These are phyloP conservation scores for Jordanella pulchra DNA, from an alignment of 2,797 vertebrate species.

Conservation along the genomic window DNA sequence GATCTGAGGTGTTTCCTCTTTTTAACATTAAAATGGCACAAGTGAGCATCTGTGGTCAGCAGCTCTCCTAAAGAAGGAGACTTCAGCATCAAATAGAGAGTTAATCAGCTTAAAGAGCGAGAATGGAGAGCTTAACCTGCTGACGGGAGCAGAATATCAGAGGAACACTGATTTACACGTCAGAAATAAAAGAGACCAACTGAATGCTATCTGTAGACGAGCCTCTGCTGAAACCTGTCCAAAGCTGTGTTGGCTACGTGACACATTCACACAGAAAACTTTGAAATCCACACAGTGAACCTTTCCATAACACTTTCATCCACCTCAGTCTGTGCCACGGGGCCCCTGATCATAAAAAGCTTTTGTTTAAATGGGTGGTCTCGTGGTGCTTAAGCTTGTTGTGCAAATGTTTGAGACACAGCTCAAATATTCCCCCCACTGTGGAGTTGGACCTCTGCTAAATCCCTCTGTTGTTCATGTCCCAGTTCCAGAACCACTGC, in stretches of 20 bases:
- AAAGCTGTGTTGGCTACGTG: not conserved
- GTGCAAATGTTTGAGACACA: slow-evolving; percentile 2
- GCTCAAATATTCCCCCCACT: slow-evolving; percentile 49
- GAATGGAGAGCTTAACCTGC: slow-evolving; percentile 66
- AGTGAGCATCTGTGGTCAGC: slow-evolving; percentile 19
- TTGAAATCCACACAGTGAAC: not conserved
- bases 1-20: not conserved
- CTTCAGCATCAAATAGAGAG: slow-evolving; percentile 45
- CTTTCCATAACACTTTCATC: slow-evolving; percentile 23
- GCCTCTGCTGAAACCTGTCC: not conserved
- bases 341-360: slow-evolving; percentile 41
- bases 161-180: not conserved
- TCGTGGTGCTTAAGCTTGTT: slow-evolving; percentile 27
- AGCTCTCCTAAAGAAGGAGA: slow-evolving; percentile 15
- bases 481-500: slow-evolving; percentile 34
- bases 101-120: slow-evolving; percentile 68
- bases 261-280: not conserved
- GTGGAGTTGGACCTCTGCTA: slow-evolving; percentile 50
- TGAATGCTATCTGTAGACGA: not conserved
- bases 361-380: slow-evolving; percentile 55
- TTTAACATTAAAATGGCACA: not conserved
- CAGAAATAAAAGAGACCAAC: not conserved
- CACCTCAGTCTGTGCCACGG: slow-evolving; percentile 9
- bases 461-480: slow-evolving; percentile 27
- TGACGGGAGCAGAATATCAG: slow-evolving; percentile 9